phyloP scores from a whole-genome alignment of 2,888 invertebrate genomes.

The Drosophila anomalata region DNA sequence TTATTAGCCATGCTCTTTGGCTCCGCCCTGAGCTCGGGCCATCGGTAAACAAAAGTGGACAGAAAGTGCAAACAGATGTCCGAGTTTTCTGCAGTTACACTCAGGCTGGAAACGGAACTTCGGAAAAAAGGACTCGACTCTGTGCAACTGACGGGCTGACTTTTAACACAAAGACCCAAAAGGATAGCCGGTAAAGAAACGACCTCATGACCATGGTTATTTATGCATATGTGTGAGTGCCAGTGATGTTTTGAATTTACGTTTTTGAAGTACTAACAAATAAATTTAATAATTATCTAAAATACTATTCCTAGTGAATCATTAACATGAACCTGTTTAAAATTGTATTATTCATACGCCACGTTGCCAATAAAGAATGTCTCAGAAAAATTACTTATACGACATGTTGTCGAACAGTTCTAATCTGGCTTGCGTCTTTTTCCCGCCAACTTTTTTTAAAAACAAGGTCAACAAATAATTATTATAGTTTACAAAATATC shows the following conservation, averaged over 20 bases:
- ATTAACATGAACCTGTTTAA: not conserved
- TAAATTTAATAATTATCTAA: no score
- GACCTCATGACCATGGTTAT: conserved; percentile 18
- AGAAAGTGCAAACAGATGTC: conserved; percentile 32
- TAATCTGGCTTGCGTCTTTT: not conserved
- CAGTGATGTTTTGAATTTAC: conserved; percentile 10
- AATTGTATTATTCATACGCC: not conserved
- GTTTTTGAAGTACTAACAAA: not conserved
- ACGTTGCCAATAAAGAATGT: not conserved
- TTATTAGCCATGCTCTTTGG: conserved; percentile 44
- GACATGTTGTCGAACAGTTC: not conserved
- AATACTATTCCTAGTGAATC: no score
- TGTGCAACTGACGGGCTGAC: conserved; percentile 40
- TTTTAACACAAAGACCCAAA: conserved; percentile 37
- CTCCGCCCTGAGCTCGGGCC: conserved; percentile 4
- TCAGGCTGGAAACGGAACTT: conserved; percentile 26
- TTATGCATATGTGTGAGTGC: conserved; percentile 6
- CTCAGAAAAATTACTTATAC: not conserved
- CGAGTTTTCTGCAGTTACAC: conserved; percentile 25
- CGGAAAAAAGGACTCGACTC: conserved; percentile 36
- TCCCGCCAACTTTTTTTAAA: no score
- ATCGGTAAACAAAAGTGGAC: conserved; percentile 8
- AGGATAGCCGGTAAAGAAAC: conserved; percentile 37
- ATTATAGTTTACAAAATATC: not conserved
- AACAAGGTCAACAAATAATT: not conserved